Evolutionary conservation across 2,113 vertebrate species (phyloP), one percentile per base, ranked within the genome.

Genomic region (Canis aureus): DNA sequence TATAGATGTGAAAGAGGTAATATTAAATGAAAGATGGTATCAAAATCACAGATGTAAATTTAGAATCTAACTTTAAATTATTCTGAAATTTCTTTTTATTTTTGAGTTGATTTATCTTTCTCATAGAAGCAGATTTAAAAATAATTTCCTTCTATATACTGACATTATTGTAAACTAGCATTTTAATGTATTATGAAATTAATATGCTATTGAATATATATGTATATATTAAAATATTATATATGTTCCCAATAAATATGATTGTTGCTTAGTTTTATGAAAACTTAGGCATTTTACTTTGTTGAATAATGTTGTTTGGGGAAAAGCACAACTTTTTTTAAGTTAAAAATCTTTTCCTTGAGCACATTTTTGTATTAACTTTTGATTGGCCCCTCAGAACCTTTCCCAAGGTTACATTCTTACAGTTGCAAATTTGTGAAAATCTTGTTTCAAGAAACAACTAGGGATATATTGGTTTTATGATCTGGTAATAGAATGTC

Each of bases 341-440:
- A 69, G 6, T 32, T 71, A 91, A 90, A 86, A 82, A 20, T 81
- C 3, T 76, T 94, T 97, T 95, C 27, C 43, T 92, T 84, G 57
- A 96, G 25, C 49, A 87, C 23, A 87, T 64, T 96, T 97, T 90
- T 67, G 1, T 82, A 78, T 74, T 96, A 90, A 97, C 93, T 93
- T 81, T 96, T 84, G 69, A 78, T 49, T 97, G 93, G 51, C 73
- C 84, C 55, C 90, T 95, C 74, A 59, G 23, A 97, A 62, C 8
- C 27, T 98, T 97, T 95, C 74, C 62, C 67, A 97, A 95, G 74
- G 92, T 96, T 95, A 95, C 10, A 94, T 73, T 97, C 57, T 95
- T 94, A 87, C 13, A 95, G 90, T 62, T 96, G 80, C 57, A 97
- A 97, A 97, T 96, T 97, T 97, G 97, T 94, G 97, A 97, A 98